Conservation (phyloP, 2,113 vertebrate genomes). For the Meriones unguiculatus region DNA sequence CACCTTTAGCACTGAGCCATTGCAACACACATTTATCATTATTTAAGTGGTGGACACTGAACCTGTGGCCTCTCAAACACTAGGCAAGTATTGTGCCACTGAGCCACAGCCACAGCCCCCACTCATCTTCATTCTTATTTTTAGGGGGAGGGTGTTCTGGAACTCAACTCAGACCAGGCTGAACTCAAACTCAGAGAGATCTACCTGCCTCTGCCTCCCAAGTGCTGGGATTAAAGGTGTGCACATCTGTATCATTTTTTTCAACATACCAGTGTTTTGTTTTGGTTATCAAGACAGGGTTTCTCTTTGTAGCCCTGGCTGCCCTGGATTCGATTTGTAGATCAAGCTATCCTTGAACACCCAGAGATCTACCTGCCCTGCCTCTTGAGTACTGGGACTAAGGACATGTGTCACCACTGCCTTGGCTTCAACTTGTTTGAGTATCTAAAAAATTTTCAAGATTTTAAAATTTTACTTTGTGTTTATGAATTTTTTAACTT, state of each 20-base stretch:
- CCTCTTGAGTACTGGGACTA: no score
- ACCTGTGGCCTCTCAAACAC: neutral
- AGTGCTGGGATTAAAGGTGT: neutral
- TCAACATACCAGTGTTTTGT: no score
- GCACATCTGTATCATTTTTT: no score
- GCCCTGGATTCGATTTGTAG: no score
- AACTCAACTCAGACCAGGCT: neutral
- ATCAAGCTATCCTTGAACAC: no score
- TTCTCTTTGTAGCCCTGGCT: no score
- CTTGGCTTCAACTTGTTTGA: no score
- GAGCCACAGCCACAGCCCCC: neutral
- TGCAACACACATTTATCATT: neutral
- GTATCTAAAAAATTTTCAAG: neutral
- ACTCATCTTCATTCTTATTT: neutral
- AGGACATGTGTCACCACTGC: no score
- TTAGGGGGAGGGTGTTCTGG: neutral
- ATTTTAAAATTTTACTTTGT: neutral
- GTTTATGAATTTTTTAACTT: neutral
- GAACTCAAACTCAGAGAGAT: neutral
- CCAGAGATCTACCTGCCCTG: no score
- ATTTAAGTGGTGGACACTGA: neutral
- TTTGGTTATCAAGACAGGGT: no score
- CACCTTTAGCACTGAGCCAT: neutral
- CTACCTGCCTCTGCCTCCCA: neutral
- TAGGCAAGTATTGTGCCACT: neutral